These are phyloP conservation scores for Drosophila jambulina DNA, from an alignment of 1,140 invertebrate genomes.

Conservation along the genomic window DNA sequence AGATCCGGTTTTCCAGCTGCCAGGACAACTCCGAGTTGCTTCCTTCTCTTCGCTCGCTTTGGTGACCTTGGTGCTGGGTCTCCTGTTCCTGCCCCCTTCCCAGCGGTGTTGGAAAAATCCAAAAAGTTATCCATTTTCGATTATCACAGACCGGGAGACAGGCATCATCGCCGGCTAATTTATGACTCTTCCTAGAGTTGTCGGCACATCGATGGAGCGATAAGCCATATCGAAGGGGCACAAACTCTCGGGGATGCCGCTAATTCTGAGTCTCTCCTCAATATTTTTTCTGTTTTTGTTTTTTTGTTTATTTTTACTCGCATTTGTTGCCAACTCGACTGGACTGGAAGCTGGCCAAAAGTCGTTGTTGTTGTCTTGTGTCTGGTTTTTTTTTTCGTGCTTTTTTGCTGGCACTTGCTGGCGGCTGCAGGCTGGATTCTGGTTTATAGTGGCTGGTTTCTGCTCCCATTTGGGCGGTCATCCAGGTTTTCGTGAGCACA, in stretches of 20 bases:
- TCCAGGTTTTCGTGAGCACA: constrained; percentile 32
- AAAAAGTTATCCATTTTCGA: constrained; percentile 59
- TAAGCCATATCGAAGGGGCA: constrained; percentile 44
- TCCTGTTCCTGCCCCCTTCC: constrained; percentile 1
- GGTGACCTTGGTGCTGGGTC: constrained; percentile 27
- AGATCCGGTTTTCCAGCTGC: constrained; percentile 51
- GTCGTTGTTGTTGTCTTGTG: constrained; percentile 38
- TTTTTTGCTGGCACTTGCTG: constrained; percentile 43
- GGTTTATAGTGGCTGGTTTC: constrained; percentile 56
- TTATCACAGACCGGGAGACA: constrained; percentile 42
- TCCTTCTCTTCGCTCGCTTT: constrained; percentile 12
- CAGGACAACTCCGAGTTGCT: constrained; percentile 40
- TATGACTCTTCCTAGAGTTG: constrained; percentile 60
- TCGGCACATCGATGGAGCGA: constrained; percentile 47
- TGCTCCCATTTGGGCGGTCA: constrained; percentile 63
- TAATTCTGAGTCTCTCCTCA: constrained; percentile 5
- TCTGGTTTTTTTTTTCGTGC: constrained; percentile 33
- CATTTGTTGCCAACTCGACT: constrained; percentile 50
- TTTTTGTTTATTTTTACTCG: constrained; percentile 22
- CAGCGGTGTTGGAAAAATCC: constrained; percentile 10
- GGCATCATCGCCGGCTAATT: constrained; percentile 49
- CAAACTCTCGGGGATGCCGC: constrained; percentile 25
- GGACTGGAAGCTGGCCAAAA: constrained; percentile 52
- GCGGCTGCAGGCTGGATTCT: constrained; percentile 71
- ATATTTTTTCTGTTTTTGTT: background rate